These are phyloP conservation scores for Petrocephalus sullivani DNA, from an alignment of 2,797 vertebrate species.

Conservation along the genomic window DNA sequence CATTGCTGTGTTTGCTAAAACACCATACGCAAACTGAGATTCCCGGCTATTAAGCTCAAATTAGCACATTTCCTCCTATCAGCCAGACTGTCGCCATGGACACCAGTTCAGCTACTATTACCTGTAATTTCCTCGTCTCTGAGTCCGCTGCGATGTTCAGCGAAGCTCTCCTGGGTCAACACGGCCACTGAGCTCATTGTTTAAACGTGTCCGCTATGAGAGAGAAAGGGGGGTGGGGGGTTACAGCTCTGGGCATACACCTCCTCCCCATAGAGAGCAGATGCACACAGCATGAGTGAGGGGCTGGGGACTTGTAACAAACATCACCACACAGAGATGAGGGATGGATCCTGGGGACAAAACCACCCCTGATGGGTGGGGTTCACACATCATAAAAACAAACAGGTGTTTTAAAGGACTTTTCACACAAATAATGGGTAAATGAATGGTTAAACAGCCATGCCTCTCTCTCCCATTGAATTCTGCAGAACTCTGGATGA, in stretches of 20 bases:
- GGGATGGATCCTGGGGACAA: constrained; percentile 7
- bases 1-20: neutral
- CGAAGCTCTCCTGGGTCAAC: constrained; percentile 76
- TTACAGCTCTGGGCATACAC: neutral
- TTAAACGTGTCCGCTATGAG: constrained; percentile 66
- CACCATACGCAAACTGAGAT: neutral
- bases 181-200: constrained; percentile 77
- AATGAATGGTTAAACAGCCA: neutral
- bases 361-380: neutral
- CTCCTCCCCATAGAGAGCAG: neutral
- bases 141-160: constrained; percentile 66
- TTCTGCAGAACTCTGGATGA: neutral
- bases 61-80: neutral
- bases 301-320: neutral
- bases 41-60: constrained; percentile 5
- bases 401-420: neutral
- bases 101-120: constrained; percentile 26
- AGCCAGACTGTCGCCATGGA: neutral
- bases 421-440: neutral
- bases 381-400: neutral
- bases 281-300: neutral
- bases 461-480: neutral
- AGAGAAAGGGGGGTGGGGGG: neutral
- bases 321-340: neutral
- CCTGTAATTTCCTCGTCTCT: constrained; percentile 65